Conservation (phyloP, 92 coral and sea anemone species). For the Blastomussa wellsi region DNA sequence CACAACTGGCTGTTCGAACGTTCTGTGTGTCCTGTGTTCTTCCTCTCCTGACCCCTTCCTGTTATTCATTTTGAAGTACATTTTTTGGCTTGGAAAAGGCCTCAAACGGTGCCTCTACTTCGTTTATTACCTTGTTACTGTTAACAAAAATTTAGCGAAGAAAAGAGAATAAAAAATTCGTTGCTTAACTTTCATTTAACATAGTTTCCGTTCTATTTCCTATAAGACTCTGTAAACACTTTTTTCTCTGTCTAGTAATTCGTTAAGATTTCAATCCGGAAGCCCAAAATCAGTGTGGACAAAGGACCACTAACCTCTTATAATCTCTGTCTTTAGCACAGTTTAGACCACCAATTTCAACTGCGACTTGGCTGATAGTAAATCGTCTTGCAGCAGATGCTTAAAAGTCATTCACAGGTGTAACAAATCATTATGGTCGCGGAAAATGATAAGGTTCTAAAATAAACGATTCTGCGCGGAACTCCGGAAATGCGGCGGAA, state of each 20-base stretch:
- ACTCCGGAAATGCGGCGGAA: slow-evolving; percentile 19
- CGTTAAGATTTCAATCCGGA: neutral
- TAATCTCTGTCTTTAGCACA: neutral
- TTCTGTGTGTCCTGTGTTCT: neutral
- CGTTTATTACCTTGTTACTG: neutral
- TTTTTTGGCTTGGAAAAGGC: neutral
- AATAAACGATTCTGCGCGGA: neutral
- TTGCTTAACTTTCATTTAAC: too few relatives aligned
- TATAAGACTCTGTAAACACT: neutral
- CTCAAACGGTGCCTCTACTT: neutral
- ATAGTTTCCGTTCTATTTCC: slow-evolving; percentile 17
- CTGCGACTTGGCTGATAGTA: too few relatives aligned
- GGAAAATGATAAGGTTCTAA: neutral
- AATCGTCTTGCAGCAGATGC: neutral
- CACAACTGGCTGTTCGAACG: neutral
- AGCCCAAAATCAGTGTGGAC: neutral
- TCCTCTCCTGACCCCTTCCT: slow-evolving; percentile 15
- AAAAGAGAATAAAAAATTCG: neutral
- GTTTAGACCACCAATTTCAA: neutral
- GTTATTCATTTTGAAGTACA: neutral
- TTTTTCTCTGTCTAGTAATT: neutral
- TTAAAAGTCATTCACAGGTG: neutral
- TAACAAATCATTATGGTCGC: neutral
- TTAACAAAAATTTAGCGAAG: neutral
- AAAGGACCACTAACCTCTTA: neutral